Percentiles rank a stretch among this genome's conserved stretches.
Evolutionary conservation across 1,140 invertebrate species (phyloP).

Genomic region (Microplitis mediator): DNA sequence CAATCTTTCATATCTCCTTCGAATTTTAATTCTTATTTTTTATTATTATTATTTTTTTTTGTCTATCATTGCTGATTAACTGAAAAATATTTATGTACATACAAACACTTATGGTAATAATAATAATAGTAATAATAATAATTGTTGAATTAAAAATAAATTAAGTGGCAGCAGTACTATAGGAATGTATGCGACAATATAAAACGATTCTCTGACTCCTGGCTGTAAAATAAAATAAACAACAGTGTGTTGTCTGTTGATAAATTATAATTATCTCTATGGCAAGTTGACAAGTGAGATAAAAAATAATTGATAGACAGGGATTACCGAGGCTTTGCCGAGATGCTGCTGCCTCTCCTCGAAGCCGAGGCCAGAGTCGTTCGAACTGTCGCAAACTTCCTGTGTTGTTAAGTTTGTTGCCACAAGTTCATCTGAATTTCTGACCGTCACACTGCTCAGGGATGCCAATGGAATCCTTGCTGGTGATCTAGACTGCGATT

Average conservation of each 20-base stretch:
- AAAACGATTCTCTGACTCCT: neutral
- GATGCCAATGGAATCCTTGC: slow-evolving; percentile 38
- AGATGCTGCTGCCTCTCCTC: slow-evolving; percentile 64
- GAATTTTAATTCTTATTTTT: slow-evolving; percentile 13
- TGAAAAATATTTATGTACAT: neutral
- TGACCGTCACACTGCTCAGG: slow-evolving; percentile 28
- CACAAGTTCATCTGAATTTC: slow-evolving; percentile 50
- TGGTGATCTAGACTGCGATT: slow-evolving; percentile 30
- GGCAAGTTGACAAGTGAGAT: neutral
- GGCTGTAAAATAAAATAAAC: neutral
- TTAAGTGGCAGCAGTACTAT: neutral
- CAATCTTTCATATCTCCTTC: slow-evolving; percentile 20
- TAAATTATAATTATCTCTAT: too few species aligned
- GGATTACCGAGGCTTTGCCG: slow-evolving; percentile 34
- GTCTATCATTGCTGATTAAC: neutral
- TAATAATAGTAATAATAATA: too few species aligned
- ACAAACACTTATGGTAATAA: neutral
- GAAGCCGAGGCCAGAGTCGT: slow-evolving; percentile 81
- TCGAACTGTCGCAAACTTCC: slow-evolving; percentile 77
- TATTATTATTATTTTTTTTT: neutral
- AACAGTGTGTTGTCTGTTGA: too few species aligned
- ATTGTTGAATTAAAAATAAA: too few species aligned
- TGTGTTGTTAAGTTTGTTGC: slow-evolving; percentile 42
- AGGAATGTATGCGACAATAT: slow-evolving; percentile 4
- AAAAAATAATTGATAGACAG: slow-evolving; percentile 12